phyloP scores from a whole-genome alignment of 2,888 invertebrate species.

The Taphrorychus bicolor region DNA sequence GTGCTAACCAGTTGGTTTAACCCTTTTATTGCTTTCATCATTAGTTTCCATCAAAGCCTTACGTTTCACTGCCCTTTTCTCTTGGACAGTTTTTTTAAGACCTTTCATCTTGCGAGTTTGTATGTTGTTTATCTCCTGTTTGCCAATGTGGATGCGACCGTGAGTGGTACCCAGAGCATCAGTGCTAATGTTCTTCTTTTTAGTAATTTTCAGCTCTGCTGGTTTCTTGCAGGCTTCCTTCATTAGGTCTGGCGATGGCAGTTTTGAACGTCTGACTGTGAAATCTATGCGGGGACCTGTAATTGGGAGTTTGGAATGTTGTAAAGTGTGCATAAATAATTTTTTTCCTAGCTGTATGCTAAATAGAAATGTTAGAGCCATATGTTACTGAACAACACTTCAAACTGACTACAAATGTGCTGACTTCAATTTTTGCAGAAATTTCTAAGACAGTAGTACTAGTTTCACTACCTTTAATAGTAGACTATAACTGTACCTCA shows the following conservation, averaged over 20 bases:
- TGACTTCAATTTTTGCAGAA: too few species aligned
- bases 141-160: constrained; percentile 92
- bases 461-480: too few species aligned
- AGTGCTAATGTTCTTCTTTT: constrained; percentile 89
- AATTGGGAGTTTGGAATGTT: too few species aligned
- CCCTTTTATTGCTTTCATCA: constrained; percentile 30
- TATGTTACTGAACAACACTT: too few species aligned
- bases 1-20: constrained; percentile 16
- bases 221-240: constrained; percentile 84
- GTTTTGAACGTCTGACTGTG: constrained; percentile 80
- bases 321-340: too few species aligned
- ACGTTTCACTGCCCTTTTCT: constrained; percentile 64
- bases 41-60: constrained; percentile 32
- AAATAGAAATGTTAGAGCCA: too few species aligned
- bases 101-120: constrained; percentile 94
- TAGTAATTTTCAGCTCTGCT: constrained; percentile 76
- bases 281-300: constrained; percentile 89
- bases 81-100: constrained; percentile 75
- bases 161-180: constrained; percentile 89
- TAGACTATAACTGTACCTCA: too few species aligned
- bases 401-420: too few species aligned
- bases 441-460: too few species aligned
- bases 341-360: too few species aligned
- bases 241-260: constrained; percentile 89
- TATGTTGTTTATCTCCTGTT: constrained; percentile 82